Conservation (phyloP, 2,113 vertebrate species). For the Bambusicola thoracicus region DNA sequence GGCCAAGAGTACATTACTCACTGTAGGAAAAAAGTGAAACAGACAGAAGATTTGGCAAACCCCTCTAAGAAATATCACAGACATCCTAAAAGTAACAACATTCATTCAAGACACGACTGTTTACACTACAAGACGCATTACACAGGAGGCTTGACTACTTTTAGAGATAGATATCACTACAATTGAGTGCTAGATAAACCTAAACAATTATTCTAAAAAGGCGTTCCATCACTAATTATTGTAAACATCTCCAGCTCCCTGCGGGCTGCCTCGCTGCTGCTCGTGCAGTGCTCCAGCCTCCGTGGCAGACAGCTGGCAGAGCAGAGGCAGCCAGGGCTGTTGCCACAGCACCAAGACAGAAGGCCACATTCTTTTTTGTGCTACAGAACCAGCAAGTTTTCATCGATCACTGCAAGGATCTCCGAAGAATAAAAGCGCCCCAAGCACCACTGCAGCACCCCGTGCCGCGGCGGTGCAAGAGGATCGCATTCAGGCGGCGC, state of each 20-base stretch:
- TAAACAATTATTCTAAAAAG: slow-evolving; percentile 60
- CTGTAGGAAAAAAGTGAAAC: neutral
- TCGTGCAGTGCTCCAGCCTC: neutral
- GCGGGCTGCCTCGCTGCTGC: slow-evolving; percentile 24
- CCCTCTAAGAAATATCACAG: neutral
- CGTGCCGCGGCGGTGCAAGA: no score
- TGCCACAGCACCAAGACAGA: neutral
- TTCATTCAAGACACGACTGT: slow-evolving; percentile 19
- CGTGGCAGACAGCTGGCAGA: neutral
- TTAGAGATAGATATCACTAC: slow-evolving; percentile 8
- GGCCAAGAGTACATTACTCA: neutral
- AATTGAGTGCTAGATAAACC: slow-evolving; percentile 36
- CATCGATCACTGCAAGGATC: no score
- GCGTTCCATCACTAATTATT: slow-evolving; percentile 61
- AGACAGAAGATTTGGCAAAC: slow-evolving; percentile 19
- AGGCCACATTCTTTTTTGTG: no score
- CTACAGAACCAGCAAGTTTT: no score
- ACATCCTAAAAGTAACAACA: slow-evolving; percentile 38
- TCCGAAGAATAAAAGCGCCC: no score
- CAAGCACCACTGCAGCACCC: no score
- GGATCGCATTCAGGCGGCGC: no score
- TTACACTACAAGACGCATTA: slow-evolving; percentile 11
- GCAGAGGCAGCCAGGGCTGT: neutral
- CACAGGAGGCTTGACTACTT: slow-evolving; percentile 35
- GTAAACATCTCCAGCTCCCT: neutral